Percentiles rank a stretch among this genome's conserved stretches.
Conservation (phyloP, 2,113 vertebrate species). For the Kryptolebias marmoratus region DNA sequence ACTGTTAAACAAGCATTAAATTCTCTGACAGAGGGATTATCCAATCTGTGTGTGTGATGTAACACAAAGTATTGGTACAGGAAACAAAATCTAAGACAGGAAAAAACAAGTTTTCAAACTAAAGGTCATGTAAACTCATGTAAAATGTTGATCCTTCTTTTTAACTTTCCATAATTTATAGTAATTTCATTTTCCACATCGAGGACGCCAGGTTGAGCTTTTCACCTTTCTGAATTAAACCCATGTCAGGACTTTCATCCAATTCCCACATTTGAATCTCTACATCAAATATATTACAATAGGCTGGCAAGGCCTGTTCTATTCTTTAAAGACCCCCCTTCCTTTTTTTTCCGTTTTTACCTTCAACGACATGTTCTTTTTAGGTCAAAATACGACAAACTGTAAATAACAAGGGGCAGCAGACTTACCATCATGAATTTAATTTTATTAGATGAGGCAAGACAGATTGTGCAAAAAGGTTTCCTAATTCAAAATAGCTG, state of each 20-base stretch:
- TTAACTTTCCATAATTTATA: neutral
- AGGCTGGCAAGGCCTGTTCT: conserved; percentile 1
- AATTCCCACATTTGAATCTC: neutral
- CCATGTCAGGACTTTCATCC: neutral
- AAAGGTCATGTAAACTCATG: neutral
- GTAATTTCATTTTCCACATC: neutral
- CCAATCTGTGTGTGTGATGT: conserved; percentile 2
- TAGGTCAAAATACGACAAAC: neutral
- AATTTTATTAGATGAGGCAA: neutral
- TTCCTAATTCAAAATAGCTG: neutral
- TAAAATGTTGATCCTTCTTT: neutral
- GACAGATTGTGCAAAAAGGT: neutral
- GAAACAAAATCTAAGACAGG: neutral
- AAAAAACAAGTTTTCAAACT: neutral
- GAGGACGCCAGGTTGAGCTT: neutral
- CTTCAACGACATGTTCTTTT: neutral
- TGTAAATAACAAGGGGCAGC: neutral
- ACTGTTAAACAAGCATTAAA: conserved; percentile 28
- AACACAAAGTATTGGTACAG: neutral
- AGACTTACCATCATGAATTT: neutral
- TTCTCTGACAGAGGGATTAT: conserved; percentile 20
- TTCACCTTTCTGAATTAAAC: neutral
- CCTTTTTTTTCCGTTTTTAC: neutral
- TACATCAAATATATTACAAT: conserved; percentile 4
- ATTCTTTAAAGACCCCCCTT: neutral